Evolutionary conservation across 2,888 invertebrate species (phyloP).

Genomic region (Odontocolon sp.): DNA sequence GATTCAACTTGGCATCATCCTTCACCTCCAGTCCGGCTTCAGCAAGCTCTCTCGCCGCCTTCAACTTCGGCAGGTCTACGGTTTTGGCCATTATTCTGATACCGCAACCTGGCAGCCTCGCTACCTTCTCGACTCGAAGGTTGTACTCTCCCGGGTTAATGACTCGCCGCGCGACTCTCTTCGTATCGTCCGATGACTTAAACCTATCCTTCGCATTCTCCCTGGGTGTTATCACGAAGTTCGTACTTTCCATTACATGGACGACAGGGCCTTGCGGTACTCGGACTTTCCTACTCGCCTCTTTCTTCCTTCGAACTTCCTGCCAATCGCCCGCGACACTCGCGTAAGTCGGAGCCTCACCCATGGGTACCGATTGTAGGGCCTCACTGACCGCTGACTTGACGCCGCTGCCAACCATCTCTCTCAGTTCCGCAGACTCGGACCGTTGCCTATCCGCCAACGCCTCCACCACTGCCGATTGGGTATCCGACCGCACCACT

Average conservation of each 20-base stretch:
- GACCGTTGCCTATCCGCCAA: background rate
- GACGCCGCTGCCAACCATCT: background rate
- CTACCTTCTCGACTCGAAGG: conserved; percentile 7
- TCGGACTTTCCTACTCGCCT: background rate
- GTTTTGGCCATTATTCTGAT: conserved; percentile 19
- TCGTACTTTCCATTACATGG: background rate
- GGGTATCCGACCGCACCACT: background rate
- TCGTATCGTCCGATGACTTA: conserved; percentile 9
- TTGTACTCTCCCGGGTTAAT: conserved; percentile 3
- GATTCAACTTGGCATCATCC: conserved; percentile 28
- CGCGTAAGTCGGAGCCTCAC: background rate
- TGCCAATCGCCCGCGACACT: background rate
- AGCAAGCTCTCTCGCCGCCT: background rate
- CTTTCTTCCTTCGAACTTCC: background rate
- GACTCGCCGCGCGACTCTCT: background rate
- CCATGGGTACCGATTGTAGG: background rate
- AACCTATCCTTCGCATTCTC: background rate
- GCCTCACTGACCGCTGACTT: background rate
- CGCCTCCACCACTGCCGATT: background rate
- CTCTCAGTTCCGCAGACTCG: background rate
- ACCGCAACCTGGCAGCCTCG: background rate
- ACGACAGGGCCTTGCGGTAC: background rate
- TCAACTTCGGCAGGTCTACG: conserved; percentile 20
- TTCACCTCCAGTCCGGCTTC: conserved; percentile 11
- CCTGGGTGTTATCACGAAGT: background rate